Evolutionary conservation across 2,888 invertebrate species (phyloP), one percentile per base, ranked within the genome.

Genomic region (Listrodromus nycthemerus): DNA sequence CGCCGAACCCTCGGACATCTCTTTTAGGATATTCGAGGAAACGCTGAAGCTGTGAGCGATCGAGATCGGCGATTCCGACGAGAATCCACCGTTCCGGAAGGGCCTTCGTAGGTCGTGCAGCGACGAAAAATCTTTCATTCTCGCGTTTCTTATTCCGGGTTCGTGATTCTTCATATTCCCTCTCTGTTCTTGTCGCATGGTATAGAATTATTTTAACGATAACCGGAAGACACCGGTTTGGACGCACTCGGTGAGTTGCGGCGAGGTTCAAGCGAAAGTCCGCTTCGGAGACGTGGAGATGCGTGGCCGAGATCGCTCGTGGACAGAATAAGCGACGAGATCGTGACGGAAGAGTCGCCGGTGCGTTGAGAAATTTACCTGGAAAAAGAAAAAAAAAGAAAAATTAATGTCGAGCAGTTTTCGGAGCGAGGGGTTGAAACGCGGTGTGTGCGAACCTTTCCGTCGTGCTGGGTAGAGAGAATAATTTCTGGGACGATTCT

Each of bases 101-200:
- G 77, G 55, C 83, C 84, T 84, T 84, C 84, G 45, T 74, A 78
- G 77, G 78, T 84, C 77, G 74, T 27, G 21, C 37, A 75, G 19
- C 13, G 37, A 58, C 13, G 30, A 61, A 61, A 50, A 45, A 33
- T 33, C 16, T 69, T 52, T 80, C 80, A 65, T 58, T 73, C 73
- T 74, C 80, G 74, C 63, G 78, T 84, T 80, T 84, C 74, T 84
- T 78, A 84, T 84, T 84, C 84, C 84, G 80, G 84, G 84, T 77
- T 84, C 80, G 84, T 84, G 84, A 80, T 74, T 81, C 65, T 4
- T 1, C 33, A n/a, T n/a, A n/a, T 2, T 4, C 8, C 33, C 33
- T 8, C 33, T 1, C 7, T 6, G 7, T 8, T 8, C 33, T 0
- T 30, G 8, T 41, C 48, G 45, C n/a, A 45, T 4, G 0, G 13